phyloP scores from a whole-genome alignment of 2,888 invertebrate species.

The Chaetoderma sp. region DNA sequence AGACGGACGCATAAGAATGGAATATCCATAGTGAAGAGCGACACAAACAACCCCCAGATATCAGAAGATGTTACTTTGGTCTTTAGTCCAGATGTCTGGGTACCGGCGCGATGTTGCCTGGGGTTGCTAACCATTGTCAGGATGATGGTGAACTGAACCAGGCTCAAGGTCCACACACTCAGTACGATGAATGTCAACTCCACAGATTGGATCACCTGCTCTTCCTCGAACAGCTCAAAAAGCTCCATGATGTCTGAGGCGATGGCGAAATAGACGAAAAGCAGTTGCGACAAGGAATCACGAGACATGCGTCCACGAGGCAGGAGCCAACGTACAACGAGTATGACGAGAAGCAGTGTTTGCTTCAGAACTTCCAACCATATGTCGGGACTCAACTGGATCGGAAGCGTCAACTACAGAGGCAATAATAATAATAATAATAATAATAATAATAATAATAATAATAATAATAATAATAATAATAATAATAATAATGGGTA shows the following conservation, averaged over 20 bases:
- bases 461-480: no score
- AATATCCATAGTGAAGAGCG: constrained; percentile 50
- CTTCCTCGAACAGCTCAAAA: constrained; percentile 50
- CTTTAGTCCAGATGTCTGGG: not conserved
- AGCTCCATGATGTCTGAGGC: constrained; percentile 59
- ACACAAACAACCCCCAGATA: constrained; percentile 70
- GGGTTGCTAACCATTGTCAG: constrained; percentile 46
- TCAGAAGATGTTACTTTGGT: constrained; percentile 48
- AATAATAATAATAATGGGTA: no score
- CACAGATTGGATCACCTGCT: constrained; percentile 65
- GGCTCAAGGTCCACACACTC: constrained; percentile 60
- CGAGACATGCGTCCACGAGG: constrained; percentile 51
- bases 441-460: no score
- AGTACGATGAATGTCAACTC: constrained; percentile 72
- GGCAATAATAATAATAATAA: no score
- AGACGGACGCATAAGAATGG: constrained; percentile 69
- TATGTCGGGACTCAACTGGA: constrained; percentile 41
- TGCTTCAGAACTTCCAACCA: constrained; percentile 47
- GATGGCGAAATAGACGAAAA: constrained; percentile 67
- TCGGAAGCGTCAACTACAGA: constrained; percentile 38
- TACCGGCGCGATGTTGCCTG: constrained; percentile 34
- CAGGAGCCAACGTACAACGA: constrained; percentile 49
- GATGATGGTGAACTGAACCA: constrained; percentile 72
- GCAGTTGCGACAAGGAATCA: constrained; percentile 53
- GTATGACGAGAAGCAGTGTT: constrained; percentile 45